phyloP scores from a whole-genome alignment of 2,888 invertebrate genomes.

The Oligia strigilis region DNA sequence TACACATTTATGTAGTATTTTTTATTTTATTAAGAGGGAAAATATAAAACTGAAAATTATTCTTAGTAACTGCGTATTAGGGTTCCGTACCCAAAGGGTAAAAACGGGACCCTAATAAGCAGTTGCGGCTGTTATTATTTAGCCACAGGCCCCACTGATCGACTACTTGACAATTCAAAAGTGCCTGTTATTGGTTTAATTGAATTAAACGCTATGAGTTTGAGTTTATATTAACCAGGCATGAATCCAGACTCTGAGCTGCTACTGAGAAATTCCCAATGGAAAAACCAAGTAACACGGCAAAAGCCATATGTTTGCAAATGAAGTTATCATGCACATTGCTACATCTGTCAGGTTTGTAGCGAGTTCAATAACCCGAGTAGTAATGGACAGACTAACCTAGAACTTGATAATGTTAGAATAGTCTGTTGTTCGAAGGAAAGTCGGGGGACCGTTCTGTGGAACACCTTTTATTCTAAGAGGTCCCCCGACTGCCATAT shows the following conservation, averaged over 20 bases:
- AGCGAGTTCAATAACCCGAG: conserved; percentile 59
- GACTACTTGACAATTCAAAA: background rate
- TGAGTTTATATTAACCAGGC: background rate
- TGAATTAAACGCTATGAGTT: background rate
- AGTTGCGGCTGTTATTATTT: too few relatives aligned
- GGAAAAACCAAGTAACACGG: background rate
- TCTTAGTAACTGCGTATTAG: too few relatives aligned
- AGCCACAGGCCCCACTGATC: background rate
- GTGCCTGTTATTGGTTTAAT: background rate
- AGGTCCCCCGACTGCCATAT: too few relatives aligned
- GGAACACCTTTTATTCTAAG: too few relatives aligned
- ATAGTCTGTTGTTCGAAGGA: background rate
- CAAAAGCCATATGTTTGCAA: conserved; percentile 56
- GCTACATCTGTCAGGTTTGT: conserved; percentile 27
- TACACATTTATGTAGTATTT: too few relatives aligned
- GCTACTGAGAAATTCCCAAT: background rate
- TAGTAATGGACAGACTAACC: conserved; percentile 58
- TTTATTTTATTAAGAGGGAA: too few relatives aligned
- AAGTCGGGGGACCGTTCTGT: too few relatives aligned
- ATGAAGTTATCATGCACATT: conserved; percentile 56
- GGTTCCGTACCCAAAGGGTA: too few relatives aligned
- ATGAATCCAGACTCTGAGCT: too few relatives aligned
- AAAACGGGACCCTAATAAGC: too few relatives aligned
- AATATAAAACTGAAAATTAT: too few relatives aligned
- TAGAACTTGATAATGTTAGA: conserved; percentile 68